phyloP scores from a whole-genome alignment of 1,140 invertebrate species.

The Drosophila murphyi region DNA sequence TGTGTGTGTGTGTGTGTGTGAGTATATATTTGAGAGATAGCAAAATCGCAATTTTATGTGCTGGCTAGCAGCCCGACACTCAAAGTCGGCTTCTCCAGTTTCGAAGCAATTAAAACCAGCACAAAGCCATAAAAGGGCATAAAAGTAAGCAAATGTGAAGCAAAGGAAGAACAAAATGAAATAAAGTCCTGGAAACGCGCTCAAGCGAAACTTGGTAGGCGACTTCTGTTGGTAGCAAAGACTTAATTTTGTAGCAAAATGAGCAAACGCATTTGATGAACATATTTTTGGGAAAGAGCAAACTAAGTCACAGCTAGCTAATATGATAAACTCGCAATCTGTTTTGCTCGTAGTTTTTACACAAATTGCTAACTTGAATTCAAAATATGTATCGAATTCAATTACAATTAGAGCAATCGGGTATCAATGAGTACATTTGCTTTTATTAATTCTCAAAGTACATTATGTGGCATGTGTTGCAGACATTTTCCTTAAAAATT shows the following conservation, averaged over 20 bases:
- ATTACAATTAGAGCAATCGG: too few species aligned
- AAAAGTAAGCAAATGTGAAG: constrained; percentile 7
- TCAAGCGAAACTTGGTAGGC: background rate
- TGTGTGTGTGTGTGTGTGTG: constrained; percentile 7
- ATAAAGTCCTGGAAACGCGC: background rate
- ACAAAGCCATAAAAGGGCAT: constrained; percentile 14
- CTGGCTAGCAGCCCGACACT: background rate
- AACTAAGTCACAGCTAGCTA: too few species aligned
- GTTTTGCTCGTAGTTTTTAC: too few species aligned
- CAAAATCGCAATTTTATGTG: constrained; percentile 23
- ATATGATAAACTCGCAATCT: too few species aligned
- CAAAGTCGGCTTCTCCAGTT: constrained; percentile 6
- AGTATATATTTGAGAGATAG: background rate
- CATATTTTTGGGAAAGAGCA: too few species aligned
- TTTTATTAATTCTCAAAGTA: too few species aligned
- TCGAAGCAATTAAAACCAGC: constrained; percentile 32
- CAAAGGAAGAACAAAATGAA: background rate
- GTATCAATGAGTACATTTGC: too few species aligned
- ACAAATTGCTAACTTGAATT: too few species aligned
- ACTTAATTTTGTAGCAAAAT: background rate
- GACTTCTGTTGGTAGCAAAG: background rate
- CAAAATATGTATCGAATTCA: too few species aligned
- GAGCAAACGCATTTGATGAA: too few species aligned
- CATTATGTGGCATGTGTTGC: too few species aligned
- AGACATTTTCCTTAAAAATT: too few species aligned